phyloP scores from a whole-genome alignment of 2,797 vertebrate species.

The Aplochiton taeniatus region DNA sequence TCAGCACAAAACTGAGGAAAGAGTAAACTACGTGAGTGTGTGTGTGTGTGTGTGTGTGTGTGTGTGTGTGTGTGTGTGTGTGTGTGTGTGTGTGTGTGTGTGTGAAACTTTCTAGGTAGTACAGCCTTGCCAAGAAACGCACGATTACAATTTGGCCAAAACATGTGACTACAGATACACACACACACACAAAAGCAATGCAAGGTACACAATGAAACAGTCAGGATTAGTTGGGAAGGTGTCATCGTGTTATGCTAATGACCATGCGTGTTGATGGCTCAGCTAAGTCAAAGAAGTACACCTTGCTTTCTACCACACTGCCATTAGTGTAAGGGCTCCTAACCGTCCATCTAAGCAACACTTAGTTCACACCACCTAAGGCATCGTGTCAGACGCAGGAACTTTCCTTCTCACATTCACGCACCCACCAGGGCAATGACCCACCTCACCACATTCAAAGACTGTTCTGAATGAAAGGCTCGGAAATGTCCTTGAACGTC shows the following conservation, averaged over 20 bases:
- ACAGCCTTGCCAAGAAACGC: conserved; percentile 36
- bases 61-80: conserved; percentile 41
- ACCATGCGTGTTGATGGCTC: too few relatives aligned
- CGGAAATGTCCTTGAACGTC: conserved; percentile 64
- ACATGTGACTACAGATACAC: conserved; percentile 19
- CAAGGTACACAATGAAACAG: too few relatives aligned
- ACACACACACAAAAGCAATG: background rate
- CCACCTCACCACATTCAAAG: background rate
- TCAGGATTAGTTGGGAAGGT: too few relatives aligned
- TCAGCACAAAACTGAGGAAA: conserved; percentile 54
- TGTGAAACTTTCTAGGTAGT: conserved; percentile 47
- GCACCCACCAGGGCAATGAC: background rate
- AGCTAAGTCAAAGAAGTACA: too few relatives aligned
- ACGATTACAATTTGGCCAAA: conserved; percentile 31
- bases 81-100: conserved; percentile 36
- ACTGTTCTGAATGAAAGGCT: conserved; percentile 49
- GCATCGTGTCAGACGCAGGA: too few relatives aligned
- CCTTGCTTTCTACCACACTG: too few relatives aligned
- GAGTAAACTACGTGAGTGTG: conserved; percentile 34
- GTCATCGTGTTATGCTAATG: too few relatives aligned
- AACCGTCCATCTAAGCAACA: too few relatives aligned
- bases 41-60: conserved; percentile 38
- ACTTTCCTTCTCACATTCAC: background rate
- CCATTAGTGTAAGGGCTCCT: too few relatives aligned
- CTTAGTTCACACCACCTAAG: too few relatives aligned